Conservation (phyloP, 2,113 vertebrate genomes). For the Rhombomys opimus region DNA sequence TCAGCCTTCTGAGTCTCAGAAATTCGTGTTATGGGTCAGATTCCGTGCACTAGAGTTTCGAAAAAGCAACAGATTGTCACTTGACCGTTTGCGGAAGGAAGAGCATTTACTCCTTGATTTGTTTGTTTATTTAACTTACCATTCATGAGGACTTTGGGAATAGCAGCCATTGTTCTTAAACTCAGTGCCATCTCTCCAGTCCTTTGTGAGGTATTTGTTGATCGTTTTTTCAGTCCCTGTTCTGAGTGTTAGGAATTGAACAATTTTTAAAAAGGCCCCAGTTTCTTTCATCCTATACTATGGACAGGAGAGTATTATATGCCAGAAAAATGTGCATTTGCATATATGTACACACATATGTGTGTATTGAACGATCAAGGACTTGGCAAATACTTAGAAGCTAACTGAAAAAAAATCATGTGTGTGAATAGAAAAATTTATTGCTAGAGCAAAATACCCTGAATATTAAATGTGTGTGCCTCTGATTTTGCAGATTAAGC, state of each 20-base stretch:
- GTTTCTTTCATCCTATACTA: background rate
- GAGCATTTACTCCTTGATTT: background rate
- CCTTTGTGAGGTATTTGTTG: background rate
- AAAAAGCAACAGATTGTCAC: background rate
- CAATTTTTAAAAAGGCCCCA: background rate
- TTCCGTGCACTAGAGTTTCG: background rate
- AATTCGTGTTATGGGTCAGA: background rate
- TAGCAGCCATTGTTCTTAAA: too few relatives aligned
- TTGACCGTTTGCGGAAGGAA: background rate
- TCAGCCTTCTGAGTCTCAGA: background rate
- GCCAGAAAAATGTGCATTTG: background rate
- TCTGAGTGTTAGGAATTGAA: background rate
- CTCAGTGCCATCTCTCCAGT: too few relatives aligned
- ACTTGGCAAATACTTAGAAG: background rate
- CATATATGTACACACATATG: background rate
- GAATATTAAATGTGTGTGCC: background rate
- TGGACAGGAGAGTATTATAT: background rate
- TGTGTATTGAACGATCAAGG: background rate
- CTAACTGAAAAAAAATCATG: background rate
- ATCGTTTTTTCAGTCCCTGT: background rate
- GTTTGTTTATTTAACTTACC: background rate
- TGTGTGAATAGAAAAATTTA: background rate
- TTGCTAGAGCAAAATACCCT: background rate
- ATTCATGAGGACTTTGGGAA: background rate
- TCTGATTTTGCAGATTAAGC: conserved; percentile 30